These are phyloP conservation scores for roundworm (Caenorhabditis elegans) DNA, from an alignment of 1,140 invertebrate genomes.

Conservation along the genomic window DNA sequence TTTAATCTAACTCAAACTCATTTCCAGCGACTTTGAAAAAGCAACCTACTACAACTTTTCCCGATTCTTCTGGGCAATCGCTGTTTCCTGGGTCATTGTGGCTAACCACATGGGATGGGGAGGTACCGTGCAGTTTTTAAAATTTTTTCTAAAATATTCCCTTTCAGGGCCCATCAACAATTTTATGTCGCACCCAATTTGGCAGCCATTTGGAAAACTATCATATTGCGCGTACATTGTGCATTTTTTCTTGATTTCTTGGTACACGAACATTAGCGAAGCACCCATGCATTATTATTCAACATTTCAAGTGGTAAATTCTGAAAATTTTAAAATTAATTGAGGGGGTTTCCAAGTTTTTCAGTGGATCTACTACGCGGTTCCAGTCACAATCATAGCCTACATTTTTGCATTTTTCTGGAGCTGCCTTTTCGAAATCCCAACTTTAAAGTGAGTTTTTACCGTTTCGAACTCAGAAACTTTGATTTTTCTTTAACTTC, in stretches of 20 bases:
- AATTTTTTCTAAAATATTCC: background rate
- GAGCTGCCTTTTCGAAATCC: conserved; percentile 37
- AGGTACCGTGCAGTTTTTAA: conserved; percentile 19
- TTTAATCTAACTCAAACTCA: too few relatives aligned
- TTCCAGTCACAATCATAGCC: conserved; percentile 14
- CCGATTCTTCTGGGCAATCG: conserved; percentile 41
- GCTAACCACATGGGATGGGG: conserved; percentile 40
- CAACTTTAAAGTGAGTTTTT: background rate
- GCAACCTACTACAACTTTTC: conserved; percentile 47
- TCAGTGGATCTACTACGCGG: conserved; percentile 35
- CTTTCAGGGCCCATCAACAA: conserved; percentile 40
- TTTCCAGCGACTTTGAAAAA: conserved; percentile 41
- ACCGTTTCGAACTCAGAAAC: too few relatives aligned
- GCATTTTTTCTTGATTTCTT: conserved; percentile 36
- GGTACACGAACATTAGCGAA: background rate
- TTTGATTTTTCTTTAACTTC: background rate
- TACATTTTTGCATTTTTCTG: conserved; percentile 35
- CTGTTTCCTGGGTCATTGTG: conserved; percentile 40
- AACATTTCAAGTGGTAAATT: background rate
- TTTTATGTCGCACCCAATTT: conserved; percentile 43
- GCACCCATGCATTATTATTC: conserved; percentile 11
- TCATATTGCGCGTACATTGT: conserved; percentile 46
- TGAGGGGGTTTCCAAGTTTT: background rate
- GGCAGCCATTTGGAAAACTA: conserved; percentile 40
- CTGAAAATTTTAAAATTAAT: background rate